Percentiles rank a stretch among this genome's conserved stretches.
These are phyloP conservation scores for Pseudococcus jackbeardsleyi DNA, from an alignment of 2,888 invertebrate species.

Conservation along the genomic window DNA sequence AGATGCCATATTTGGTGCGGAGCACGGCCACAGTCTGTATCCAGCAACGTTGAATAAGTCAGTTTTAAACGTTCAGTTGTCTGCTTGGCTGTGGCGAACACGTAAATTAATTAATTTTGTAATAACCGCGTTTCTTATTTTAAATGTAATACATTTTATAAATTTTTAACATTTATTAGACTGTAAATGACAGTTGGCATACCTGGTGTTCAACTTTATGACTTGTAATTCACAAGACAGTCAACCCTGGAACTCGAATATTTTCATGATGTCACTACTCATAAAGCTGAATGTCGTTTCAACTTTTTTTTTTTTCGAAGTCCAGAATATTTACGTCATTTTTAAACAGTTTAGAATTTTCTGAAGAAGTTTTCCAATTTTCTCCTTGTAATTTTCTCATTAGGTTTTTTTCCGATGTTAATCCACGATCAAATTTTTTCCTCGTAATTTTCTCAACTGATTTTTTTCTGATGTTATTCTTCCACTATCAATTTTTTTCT, in stretches of 20 bases:
- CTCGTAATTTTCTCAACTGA: too few species aligned
- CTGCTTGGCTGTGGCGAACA: not conserved
- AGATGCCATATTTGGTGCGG: not conserved
- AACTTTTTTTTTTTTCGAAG: too few species aligned
- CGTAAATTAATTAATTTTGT: slow-evolving; percentile 28
- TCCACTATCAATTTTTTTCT: too few species aligned
- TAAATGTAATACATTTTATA: not conserved
- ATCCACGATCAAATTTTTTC: too few species aligned
- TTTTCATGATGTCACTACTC: not conserved
- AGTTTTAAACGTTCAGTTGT: slow-evolving; percentile 8
- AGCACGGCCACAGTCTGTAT: too few species aligned
- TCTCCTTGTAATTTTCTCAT: too few species aligned
- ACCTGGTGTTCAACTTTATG: not conserved
- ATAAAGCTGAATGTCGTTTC: not conserved
- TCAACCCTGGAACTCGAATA: not conserved
- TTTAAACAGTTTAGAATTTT: too few species aligned
- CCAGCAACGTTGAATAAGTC: not conserved
- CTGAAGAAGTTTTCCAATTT: too few species aligned
- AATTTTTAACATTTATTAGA: not conserved
- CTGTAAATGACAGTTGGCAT: slow-evolving; percentile 16
- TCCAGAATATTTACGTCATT: too few species aligned
- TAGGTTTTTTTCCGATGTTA: too few species aligned
- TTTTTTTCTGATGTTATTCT: too few species aligned
- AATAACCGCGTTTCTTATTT: not conserved
- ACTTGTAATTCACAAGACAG: not conserved